Base-by-base conservation (phyloP, 2,113 vertebrate genomes). In the Copsychus sechellarum region DNA sequence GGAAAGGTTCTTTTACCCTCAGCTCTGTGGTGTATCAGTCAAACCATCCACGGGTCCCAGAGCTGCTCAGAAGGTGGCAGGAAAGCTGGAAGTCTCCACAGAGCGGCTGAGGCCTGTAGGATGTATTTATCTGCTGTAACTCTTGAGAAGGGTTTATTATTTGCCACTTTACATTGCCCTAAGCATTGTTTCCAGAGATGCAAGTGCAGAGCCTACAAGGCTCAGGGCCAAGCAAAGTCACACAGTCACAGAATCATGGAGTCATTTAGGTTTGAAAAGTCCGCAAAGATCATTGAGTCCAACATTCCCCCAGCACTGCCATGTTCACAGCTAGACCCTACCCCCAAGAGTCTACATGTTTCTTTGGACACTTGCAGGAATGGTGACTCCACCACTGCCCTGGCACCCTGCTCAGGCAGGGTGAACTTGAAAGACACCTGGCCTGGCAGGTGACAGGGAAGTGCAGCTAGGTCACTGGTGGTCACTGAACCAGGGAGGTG, bases 311-410 rank as follows among this genome's bases (percentile, higher is more conserved):
- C 54, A 69, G 40, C 14, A 47, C 40, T 47, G 47, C n/a, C 31
- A 9, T 9, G 12, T 26, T 82, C 22, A 34, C 47, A 26, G 34
- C 56, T 20, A 33, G 42, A 22, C n/a, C 25, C 25, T 54, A 21
- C 15, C 17, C 12, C 9, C 24, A 18, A 4, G 28, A 38, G 69
- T n/a, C 45, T 53, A 19, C 13, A 13, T 0, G 0, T 19, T 36
- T 38, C 45, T 24, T n/a, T 29, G 23, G 33, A 14, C 60, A 20
- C 6, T 31, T 53, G 28, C 61, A 53, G 53, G 24, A 23, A 40
- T 61, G 54, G n/a, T 45, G 53, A 60, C 47, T 34, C 61, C 17
- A 67, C 29, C 33, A 38, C 23, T 73, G 51, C 33, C 77, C 38
- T 66, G 53, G 18, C 45, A 81, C 26, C 8, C 36, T 66, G 33